phyloP scores from a whole-genome alignment of 2,888 invertebrate genomes.

The Tolmerus cingulatus region DNA sequence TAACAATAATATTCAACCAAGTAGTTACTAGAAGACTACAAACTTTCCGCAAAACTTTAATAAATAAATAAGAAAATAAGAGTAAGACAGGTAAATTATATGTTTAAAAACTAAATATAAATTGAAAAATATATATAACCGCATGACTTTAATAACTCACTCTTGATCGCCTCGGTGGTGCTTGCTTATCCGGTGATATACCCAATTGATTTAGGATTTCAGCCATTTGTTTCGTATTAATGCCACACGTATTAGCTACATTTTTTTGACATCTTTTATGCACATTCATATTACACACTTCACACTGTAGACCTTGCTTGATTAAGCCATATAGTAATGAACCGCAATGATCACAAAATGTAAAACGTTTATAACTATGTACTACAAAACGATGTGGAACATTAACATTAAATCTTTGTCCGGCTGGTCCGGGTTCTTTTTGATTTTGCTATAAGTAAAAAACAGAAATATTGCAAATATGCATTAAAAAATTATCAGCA shows the following conservation, averaged over 20 bases:
- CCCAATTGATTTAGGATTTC: conserved; percentile 91
- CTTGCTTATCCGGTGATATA: conserved; percentile 87
- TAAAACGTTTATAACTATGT: conserved; percentile 97
- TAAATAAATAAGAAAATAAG: not conserved
- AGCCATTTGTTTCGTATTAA: conserved; percentile 96
- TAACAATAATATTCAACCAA: not conserved
- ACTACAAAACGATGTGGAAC: conserved; percentile 96
- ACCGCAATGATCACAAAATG: conserved; percentile 99
- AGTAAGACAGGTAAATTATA: not conserved
- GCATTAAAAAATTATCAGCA: not conserved
- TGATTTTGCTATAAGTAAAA: conserved; percentile 62
- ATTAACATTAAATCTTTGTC: conserved; percentile 95
- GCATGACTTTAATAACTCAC: conserved; percentile 55
- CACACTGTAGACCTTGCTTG: conserved; percentile 95
- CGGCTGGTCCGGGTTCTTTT: conserved; percentile 70
- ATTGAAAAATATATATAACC: not conserved
- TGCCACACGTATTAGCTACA: conserved; percentile 99
- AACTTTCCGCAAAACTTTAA: not conserved
- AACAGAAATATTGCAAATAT: not conserved
- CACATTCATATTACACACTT: conserved; percentile 96
- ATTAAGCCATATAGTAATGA: conserved; percentile 95
- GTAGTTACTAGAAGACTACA: not conserved
- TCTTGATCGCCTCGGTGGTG: conserved; percentile 71
- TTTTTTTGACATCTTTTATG: conserved; percentile 99
- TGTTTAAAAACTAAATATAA: not conserved